Conservation (phyloP, 2,797 vertebrate species). For the Microctenopoma lineatum region DNA sequence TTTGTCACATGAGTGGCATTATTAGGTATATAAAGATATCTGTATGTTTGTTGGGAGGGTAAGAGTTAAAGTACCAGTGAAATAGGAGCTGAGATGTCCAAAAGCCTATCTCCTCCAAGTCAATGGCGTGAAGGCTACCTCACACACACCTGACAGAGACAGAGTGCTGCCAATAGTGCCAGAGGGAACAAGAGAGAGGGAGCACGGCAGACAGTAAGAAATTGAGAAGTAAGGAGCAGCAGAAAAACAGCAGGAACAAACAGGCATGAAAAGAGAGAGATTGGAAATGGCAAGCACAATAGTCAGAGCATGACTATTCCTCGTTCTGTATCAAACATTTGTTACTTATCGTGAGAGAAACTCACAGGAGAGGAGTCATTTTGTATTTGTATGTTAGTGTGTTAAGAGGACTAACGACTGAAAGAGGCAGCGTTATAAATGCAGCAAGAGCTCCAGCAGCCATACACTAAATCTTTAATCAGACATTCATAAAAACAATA, state of each 20-base stretch:
- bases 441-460: constrained; percentile 48
- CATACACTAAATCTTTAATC: constrained; percentile 75
- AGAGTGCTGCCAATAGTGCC: constrained; percentile 73
- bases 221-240: constrained; percentile 24
- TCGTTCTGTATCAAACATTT: constrained; percentile 50
- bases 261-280: constrained; percentile 42
- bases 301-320: constrained; percentile 42
- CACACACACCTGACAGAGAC: constrained; percentile 77
- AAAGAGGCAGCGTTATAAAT: constrained; percentile 43
- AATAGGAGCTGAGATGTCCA: constrained; percentile 53
- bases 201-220: constrained; percentile 56
- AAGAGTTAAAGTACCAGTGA: constrained; percentile 61
- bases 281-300: constrained; percentile 42
- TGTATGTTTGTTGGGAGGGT: constrained; percentile 17
- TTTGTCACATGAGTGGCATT: constrained; percentile 19
- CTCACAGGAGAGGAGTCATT: constrained; percentile 27
- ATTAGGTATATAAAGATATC: constrained; percentile 19
- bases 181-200: constrained; percentile 63
- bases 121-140: constrained; percentile 74
- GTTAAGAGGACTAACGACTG: constrained; percentile 37
- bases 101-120: constrained; percentile 69
- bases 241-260: constrained; percentile 32
- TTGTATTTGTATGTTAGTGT: constrained; percentile 47
- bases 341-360: constrained; percentile 36
- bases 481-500: constrained; percentile 81